These are phyloP conservation scores for Triplophysa siluroides DNA, from an alignment of 2,113 vertebrate genomes.

Conservation along the genomic window DNA sequence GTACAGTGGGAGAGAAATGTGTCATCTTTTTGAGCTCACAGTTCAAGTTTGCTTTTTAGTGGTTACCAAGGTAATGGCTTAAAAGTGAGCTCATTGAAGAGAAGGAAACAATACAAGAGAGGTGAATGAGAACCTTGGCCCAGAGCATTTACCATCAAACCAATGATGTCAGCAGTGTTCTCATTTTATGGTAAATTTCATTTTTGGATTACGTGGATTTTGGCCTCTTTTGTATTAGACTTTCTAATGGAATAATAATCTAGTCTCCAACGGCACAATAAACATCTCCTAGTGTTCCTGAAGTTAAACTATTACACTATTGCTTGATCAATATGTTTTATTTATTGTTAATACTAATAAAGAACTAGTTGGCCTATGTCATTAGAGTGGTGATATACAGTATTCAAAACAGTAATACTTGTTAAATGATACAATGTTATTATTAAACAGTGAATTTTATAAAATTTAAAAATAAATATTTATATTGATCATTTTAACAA, in stretches of 20 bases:
- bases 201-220: conserved; percentile 15
- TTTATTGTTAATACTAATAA: neutral
- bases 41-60: conserved; percentile 54
- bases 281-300: neutral
- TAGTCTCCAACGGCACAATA: neutral
- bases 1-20: conserved; percentile 44
- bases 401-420: too few relatives aligned
- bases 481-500: too few relatives aligned
- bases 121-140: conserved; percentile 23
- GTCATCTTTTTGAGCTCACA: conserved; percentile 58
- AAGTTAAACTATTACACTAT: neutral
- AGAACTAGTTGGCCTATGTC: neutral
- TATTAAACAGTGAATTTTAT: too few relatives aligned
- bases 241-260: conserved; percentile 5
- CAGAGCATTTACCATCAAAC: conserved; percentile 18
- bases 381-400: neutral
- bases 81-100: conserved; percentile 62
- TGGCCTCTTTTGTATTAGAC: neutral
- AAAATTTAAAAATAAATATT: too few relatives aligned
- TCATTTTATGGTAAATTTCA: conserved; percentile 46
- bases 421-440: too few relatives aligned
- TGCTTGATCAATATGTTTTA: neutral
- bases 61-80: conserved; percentile 65
- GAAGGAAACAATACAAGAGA: conserved; percentile 42
- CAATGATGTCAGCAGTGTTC: conserved; percentile 47